A percentile compares a stretch with the other conserved stretches of the same genome.
Evolutionary conservation across 2,888 invertebrate species (phyloP).

Genomic region (Lasius fuliginosus): DNA sequence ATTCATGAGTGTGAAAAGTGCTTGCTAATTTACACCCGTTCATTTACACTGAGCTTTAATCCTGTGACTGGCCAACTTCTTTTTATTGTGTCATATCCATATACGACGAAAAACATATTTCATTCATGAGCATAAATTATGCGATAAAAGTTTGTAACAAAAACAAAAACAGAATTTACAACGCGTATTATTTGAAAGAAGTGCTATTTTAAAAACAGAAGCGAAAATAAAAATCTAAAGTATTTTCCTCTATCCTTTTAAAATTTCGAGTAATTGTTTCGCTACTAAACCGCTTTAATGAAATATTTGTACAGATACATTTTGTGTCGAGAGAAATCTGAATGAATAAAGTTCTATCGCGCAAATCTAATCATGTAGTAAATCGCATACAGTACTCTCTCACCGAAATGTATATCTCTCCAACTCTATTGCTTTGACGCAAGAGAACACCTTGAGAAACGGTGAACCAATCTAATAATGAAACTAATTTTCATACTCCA

Average conservation of each 20-base stretch:
- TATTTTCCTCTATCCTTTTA: background rate
- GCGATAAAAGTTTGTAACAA: conserved; percentile 10
- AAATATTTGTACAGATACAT: conserved; percentile 16
- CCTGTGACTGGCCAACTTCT: conserved; percentile 13
- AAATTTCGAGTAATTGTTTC: conserved; percentile 13
- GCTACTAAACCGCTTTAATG: background rate
- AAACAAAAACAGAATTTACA: conserved; percentile 1
- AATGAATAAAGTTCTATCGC: conserved; percentile 27
- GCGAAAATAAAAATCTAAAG: background rate
- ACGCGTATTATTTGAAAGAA: background rate
- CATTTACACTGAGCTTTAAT: conserved; percentile 44
- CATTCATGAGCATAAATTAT: conserved; percentile 43
- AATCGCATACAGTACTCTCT: conserved; percentile 38
- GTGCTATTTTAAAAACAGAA: background rate
- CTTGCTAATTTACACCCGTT: conserved; percentile 38
- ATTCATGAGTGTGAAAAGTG: conserved; percentile 38
- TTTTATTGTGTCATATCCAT: conserved; percentile 28
- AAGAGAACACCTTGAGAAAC: conserved; percentile 53
- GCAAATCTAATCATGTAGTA: conserved; percentile 45
- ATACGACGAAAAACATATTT: conserved; percentile 48
- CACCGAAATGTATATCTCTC: conserved; percentile 39
- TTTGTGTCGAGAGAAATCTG: conserved; percentile 1
- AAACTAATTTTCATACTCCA: conserved; percentile 56
- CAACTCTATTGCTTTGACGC: conserved; percentile 42
- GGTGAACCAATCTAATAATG: conserved; percentile 51